Conservation (phyloP, 2,797 vertebrate genomes). For the Euthynnus affinis region DNA sequence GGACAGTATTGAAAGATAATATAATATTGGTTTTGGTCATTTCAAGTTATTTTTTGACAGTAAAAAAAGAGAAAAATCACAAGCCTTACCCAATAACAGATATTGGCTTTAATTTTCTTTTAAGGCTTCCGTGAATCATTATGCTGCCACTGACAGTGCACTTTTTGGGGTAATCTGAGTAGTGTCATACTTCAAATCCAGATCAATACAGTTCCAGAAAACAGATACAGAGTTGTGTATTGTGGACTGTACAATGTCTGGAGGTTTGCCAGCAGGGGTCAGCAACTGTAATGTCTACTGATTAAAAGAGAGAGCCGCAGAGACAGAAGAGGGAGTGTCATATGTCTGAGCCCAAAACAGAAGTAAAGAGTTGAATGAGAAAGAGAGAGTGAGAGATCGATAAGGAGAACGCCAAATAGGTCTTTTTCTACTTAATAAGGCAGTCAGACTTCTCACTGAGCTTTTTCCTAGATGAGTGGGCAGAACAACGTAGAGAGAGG, state of each 20-base stretch:
- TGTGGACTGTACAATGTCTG: slow-evolving; percentile 7
- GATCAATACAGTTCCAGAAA: slow-evolving; percentile 3
- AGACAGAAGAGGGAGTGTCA: background rate
- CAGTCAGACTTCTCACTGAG: slow-evolving; percentile 19
- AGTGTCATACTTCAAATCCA: slow-evolving; percentile 6
- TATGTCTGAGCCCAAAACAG: slow-evolving; percentile 19
- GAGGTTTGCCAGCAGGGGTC: slow-evolving; percentile 44
- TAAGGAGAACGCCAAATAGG: slow-evolving; percentile 2
- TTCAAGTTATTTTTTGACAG: background rate
- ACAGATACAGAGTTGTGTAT: slow-evolving; percentile 2
- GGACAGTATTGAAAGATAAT: background rate
- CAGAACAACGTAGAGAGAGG: background rate
- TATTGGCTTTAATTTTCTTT: background rate
- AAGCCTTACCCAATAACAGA: background rate
- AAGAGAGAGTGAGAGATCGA: background rate
- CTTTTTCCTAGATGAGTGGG: slow-evolving; percentile 11
- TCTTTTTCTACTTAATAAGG: slow-evolving; percentile 22
- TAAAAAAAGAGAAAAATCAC: background rate
- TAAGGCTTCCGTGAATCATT: background rate
- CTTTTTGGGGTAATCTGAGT: background rate
- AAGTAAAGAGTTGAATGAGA: background rate
- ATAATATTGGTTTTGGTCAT: background rate
- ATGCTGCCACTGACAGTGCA: background rate
- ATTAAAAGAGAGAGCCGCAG: slow-evolving; percentile 1
- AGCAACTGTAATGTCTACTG: slow-evolving; percentile 38